Conservation (phyloP, 2,113 vertebrate genomes). For the Lanius collurio region DNA sequence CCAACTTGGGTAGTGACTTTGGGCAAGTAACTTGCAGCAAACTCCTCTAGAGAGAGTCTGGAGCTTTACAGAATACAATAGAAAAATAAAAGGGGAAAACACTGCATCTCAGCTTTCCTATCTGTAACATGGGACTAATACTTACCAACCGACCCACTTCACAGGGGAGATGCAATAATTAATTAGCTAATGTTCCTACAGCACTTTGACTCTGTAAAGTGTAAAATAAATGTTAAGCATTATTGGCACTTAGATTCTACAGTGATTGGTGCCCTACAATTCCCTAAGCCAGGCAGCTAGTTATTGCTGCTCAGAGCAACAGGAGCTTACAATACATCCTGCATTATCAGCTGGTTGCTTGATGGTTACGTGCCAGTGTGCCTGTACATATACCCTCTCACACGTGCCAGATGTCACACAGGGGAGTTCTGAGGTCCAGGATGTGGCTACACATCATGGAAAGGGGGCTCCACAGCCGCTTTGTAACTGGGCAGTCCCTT, state of each 20-base stretch:
- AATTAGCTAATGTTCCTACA: slow-evolving; percentile 68
- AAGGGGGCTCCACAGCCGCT: neutral
- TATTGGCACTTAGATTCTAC: slow-evolving; percentile 70
- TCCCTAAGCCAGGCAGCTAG: slow-evolving; percentile 60
- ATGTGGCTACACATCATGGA: neutral
- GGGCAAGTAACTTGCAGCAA: neutral
- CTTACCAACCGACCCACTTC: slow-evolving; percentile 54
- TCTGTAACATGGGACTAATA: slow-evolving; percentile 61
- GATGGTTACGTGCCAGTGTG: neutral
- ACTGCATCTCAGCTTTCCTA: slow-evolving; percentile 54
- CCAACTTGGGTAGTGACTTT: neutral
- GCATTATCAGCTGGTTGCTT: slow-evolving; percentile 32
- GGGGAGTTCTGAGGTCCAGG: neutral
- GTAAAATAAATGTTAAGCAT: slow-evolving; percentile 70
- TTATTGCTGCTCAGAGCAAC: slow-evolving; percentile 58
- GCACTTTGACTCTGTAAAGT: slow-evolving; percentile 68
- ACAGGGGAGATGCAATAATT: slow-evolving; percentile 66
- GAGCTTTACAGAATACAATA: neutral
- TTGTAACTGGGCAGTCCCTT: neutral
- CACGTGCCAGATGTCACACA: neutral
- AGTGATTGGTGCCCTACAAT: slow-evolving; percentile 67
- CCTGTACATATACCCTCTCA: neutral
- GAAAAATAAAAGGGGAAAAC: slow-evolving; percentile 48
- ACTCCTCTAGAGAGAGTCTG: neutral
- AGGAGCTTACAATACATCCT: neutral